Evolutionary conservation across 2,888 invertebrate genomes (phyloP), one percentile per base, ranked within the genome.

Genomic region (Aplocera efformata): DNA sequence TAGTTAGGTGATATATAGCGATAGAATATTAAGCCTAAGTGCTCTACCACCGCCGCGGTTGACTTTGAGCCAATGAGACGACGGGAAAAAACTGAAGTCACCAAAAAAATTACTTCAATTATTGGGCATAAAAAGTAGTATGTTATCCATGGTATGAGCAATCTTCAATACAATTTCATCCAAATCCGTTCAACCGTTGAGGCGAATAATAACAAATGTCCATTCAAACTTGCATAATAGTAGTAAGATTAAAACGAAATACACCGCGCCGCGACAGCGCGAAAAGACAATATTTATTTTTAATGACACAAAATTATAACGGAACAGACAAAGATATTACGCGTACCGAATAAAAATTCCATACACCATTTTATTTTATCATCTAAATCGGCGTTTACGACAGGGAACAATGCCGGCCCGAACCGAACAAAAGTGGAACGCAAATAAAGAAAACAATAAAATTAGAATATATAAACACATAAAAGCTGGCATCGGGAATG

Each of bases 391-490:
- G 73, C 85, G 80, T 88, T 86, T 88, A 86, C 84, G 86, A 84
- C 69, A 69, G 67, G 69, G 79, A 85, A 88, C 86, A 86, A 88
- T 85, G 85, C 83, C 78, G 78, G 71, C 77, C 77, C 72, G 83
- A 76, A 80, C 84, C 82, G 76, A 82, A 86, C 85, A 83, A 86
- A 88, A 88, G 88, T 88, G 86, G 86, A 79, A 82, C 88, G 86
- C 86, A 81, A 88, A 88, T 85, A 86, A 88, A 84, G 86, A 85
- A 86, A 83, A 88, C 88, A 88, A 88, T 88, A 86, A 86, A 88
- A 88, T 86, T 86, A 84, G 86, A 88, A 86, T 88, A 86, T 79
- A 84, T 83, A 85, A 84, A 86, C 85, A 84, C 84, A 85, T 85
- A 85, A 84, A 78, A 85, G 79, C 78, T 72, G 63, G 72, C 73